Evolutionary conservation across 1,140 invertebrate species (phyloP).

Genomic region (Conopomorpha cramerella): DNA sequence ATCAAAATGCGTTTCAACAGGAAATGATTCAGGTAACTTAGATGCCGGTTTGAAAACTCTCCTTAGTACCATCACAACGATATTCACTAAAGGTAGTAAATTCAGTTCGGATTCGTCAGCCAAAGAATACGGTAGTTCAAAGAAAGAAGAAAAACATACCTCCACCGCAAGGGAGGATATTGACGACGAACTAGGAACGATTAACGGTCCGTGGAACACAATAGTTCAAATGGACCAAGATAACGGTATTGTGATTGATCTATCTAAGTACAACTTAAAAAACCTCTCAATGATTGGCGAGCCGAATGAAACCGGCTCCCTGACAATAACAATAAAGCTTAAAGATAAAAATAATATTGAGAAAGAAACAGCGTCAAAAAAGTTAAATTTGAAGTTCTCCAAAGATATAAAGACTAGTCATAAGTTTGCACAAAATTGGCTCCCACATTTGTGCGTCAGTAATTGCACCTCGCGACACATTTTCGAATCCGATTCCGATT

Average conservation of each 20-base stretch:
- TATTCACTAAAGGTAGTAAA: slow-evolving; percentile 15
- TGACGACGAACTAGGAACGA: slow-evolving; percentile 14
- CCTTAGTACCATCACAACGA: slow-evolving; percentile 23
- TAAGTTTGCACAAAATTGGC: no score
- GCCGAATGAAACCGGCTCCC: slow-evolving; percentile 9
- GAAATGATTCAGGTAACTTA: background rate
- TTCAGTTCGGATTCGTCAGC: no score
- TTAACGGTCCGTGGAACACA: slow-evolving; percentile 7
- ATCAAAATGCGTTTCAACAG: slow-evolving; percentile 24
- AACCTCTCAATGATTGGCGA: slow-evolving; percentile 21
- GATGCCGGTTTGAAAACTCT: slow-evolving; percentile 16
- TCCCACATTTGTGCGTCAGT: no score
- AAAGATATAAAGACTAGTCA: no score
- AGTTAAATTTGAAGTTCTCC: slow-evolving; percentile 15
- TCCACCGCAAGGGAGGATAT: slow-evolving; percentile 2
- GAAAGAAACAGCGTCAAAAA: slow-evolving; percentile 9
- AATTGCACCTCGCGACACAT: no score
- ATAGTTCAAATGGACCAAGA: slow-evolving; percentile 11
- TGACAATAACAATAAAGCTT: slow-evolving; percentile 21
- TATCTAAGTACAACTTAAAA: slow-evolving; percentile 25
- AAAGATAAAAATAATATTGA: slow-evolving; percentile 16
- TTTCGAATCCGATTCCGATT: no score
- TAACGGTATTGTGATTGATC: slow-evolving; percentile 20
- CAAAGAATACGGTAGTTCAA: slow-evolving; percentile 1
- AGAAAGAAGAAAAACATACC: slow-evolving; percentile 3